Base-by-base conservation (phyloP, 2,888 invertebrate genomes). In the Oscheius sp. region DNA sequence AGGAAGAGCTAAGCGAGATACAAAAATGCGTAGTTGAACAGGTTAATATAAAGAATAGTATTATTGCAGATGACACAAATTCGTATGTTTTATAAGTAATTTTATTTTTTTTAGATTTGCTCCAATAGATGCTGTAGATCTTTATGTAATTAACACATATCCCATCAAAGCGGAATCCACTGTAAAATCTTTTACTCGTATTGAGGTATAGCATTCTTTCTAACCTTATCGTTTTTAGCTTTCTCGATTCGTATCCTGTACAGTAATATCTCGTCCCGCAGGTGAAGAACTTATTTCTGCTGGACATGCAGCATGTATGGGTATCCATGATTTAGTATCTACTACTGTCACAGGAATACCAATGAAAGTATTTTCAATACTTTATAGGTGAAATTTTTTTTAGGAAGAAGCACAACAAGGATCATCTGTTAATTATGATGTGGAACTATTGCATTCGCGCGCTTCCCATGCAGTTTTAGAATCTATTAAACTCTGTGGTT, bases 301-400 rank as follows among this genome's bases (percentile, higher is more conserved):
- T 38, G 63, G 77, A 2, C 82, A 80, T 56, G 56, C 68, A 44
- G 76, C 88, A 22, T 86, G 86, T 3, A 86, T 88, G 71, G 81
- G 91, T 2, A 95, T 97, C 86, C 96, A 94, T 82, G 91, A 93
- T 86, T 89, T 98, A 50, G 93, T 94, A 0, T 94, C 93, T 68
- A 98, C 97, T 0, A 96, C 96, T 0, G 96, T 98, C 0, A 95
- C 95, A 5, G 94, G 96, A 82, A 97, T 97, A 82, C 98, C 98
- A 1, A 98, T 98, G 98, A 98, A 98, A 86, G 89, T 88, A 33
- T 24, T 47, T 26, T 26, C 12, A 20, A 41, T 33, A 22, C 5
- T 2, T 20, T 41, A 8, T 8, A 36, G 14, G 26, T n/a, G 22
- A 32, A 54, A 2, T 26, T 44, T 14, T 12, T 30, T 64, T 12